Percentiles rank a stretch among this genome's conserved stretches.
phyloP scores from a whole-genome alignment of 2,113 vertebrate genomes.

The Nothoprocta perdicaria region DNA sequence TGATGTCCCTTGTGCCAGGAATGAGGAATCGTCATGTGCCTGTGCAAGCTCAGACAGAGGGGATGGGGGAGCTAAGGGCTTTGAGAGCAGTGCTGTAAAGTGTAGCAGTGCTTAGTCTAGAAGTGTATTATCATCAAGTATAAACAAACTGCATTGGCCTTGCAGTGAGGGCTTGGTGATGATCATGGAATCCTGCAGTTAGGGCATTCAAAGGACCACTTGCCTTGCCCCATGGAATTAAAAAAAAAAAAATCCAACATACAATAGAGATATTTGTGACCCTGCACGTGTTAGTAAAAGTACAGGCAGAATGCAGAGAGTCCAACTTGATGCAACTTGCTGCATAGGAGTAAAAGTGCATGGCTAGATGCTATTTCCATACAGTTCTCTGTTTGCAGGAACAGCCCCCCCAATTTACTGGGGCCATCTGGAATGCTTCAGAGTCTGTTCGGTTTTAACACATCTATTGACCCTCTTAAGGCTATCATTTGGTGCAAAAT shows the following conservation, averaged over 20 bases:
- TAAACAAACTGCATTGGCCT: neutral
- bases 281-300: neutral
- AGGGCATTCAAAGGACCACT: neutral
- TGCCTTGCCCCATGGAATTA: neutral
- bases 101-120: neutral
- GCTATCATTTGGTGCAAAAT: neutral
- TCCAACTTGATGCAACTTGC: neutral
- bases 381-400: too few relatives aligned
- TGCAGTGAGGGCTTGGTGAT: neutral
- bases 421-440: neutral
- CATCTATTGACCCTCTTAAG: neutral
- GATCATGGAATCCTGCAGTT: neutral
- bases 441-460: neutral
- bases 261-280: neutral
- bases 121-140: neutral
- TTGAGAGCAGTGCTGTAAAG: neutral
- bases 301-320: neutral
- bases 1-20: neutral
- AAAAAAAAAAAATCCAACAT: neutral
- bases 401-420: neutral
- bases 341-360: neutral
- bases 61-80: neutral
- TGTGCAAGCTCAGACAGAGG: neutral
- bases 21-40: neutral
- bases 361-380: neutral